Percentiles rank a stretch among this genome's conserved stretches.
Conservation (phyloP, 1,140 invertebrate species). For the Neodiprion pinetum region DNA sequence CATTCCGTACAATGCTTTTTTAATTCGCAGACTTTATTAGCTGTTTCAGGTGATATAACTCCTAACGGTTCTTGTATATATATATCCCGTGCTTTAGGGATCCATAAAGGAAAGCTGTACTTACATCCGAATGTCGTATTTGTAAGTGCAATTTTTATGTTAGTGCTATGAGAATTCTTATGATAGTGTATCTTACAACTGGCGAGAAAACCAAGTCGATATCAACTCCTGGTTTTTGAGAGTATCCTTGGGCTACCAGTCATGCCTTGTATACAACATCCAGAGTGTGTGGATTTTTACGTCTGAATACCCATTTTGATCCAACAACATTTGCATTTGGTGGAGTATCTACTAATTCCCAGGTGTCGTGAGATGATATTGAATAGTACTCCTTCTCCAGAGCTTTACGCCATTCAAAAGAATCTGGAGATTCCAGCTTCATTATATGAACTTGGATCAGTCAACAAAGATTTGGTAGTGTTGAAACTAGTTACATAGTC, state of each 20-base stretch:
- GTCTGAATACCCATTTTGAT: neutral
- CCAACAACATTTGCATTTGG: conserved; percentile 35
- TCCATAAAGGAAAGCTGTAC: neutral
- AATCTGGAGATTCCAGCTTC: neutral
- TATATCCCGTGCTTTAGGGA: neutral
- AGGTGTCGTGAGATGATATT: conserved; percentile 35
- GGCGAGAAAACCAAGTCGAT: neutral
- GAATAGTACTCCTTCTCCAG: conserved; percentile 42
- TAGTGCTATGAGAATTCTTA: neutral
- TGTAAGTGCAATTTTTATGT: neutral
- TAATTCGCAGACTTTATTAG: too few species aligned
- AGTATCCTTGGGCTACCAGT: neutral
- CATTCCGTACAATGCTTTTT: too few species aligned
- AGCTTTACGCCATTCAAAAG: conserved; percentile 40
- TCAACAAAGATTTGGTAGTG: too few species aligned
- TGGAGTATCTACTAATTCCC: conserved; percentile 38
- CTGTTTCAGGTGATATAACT: too few species aligned
- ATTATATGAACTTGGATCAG: neutral
- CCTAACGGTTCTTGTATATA: neutral
- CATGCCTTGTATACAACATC: neutral
- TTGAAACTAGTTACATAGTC: neutral
- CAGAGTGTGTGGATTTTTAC: neutral
- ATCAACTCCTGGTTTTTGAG: neutral
- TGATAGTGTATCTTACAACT: neutral
- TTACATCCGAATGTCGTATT: neutral